phyloP scores from a whole-genome alignment of 2,113 vertebrate species.

The Eretmochelys imbricata region DNA sequence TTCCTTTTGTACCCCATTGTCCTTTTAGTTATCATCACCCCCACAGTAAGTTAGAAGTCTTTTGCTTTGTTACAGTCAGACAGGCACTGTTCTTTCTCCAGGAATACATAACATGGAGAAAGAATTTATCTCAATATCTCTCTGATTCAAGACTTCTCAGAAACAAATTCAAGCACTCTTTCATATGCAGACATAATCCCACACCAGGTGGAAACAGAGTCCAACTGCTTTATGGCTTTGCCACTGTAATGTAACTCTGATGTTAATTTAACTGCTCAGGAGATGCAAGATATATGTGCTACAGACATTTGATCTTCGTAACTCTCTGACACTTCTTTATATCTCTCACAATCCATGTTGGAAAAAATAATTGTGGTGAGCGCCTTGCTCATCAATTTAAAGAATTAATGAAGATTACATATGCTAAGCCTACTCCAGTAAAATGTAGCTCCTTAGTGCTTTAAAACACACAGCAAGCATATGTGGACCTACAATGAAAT shows the following conservation, averaged over 20 bases:
- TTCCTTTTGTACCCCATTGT: not conserved
- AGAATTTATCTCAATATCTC: not conserved
- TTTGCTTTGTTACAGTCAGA: not conserved
- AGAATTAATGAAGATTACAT: not conserved
- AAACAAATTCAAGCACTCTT: not conserved
- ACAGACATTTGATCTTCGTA: not conserved
- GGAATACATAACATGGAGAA: not conserved
- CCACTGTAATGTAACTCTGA: not conserved
- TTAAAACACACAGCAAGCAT: not conserved
- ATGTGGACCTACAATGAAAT: not conserved
- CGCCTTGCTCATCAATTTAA: not conserved
- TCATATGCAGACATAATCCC: not conserved
- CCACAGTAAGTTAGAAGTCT: fast-evolving
- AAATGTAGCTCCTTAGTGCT: not conserved
- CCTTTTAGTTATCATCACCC: not conserved
- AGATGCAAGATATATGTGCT: not conserved
- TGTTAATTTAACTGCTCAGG: not conserved
- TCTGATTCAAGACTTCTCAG: not conserved
- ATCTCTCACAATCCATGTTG: not conserved
- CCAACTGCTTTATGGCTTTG: not conserved
- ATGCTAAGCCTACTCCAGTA: not conserved
- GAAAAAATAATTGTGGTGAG: not conserved
- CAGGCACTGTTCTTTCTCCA: not conserved
- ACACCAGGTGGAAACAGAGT: not conserved
- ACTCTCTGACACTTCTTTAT: not conserved